Conservation (phyloP, 64 coral and sea anemone genomes). For the Actinia tenebrosa region DNA sequence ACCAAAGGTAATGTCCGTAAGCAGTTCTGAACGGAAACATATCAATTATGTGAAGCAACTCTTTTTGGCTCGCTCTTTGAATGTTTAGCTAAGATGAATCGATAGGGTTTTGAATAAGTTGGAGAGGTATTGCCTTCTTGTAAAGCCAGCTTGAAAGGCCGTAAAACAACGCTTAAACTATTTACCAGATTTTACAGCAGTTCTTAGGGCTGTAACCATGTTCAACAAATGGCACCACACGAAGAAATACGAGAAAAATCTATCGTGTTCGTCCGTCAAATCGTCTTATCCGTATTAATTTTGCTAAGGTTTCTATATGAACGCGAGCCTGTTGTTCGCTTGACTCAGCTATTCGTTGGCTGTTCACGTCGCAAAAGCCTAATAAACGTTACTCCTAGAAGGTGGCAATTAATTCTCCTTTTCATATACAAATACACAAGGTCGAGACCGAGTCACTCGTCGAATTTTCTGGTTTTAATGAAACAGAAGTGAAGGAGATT, state of each 20-base stretch:
- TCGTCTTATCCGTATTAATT: slow-evolving; percentile 15
- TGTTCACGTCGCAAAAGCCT: background rate
- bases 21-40: slow-evolving; percentile 8
- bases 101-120: background rate
- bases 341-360: slow-evolving; percentile 1
- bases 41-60: slow-evolving; percentile 12
- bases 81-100: slow-evolving; percentile 6
- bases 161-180: slow-evolving; percentile 9
- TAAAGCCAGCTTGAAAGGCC: background rate
- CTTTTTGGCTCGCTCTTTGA: slow-evolving; percentile 16
- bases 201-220: background rate
- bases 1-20: slow-evolving; percentile 3
- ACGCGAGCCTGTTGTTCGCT: background rate
- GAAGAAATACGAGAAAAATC: background rate
- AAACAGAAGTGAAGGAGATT: slow-evolving; percentile 15
- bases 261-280: background rate
- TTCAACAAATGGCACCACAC: slow-evolving; percentile 1
- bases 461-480: slow-evolving; percentile 1
- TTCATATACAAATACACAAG: slow-evolving; percentile 18
- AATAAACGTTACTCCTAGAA: slow-evolving; percentile 12
- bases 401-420: slow-evolving; percentile 10
- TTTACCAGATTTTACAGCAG: background rate
- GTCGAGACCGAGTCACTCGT: background rate
- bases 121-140: background rate
- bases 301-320: background rate